Conservation (phyloP, 1,140 invertebrate genomes). For the Cherax quadricarinatus region DNA sequence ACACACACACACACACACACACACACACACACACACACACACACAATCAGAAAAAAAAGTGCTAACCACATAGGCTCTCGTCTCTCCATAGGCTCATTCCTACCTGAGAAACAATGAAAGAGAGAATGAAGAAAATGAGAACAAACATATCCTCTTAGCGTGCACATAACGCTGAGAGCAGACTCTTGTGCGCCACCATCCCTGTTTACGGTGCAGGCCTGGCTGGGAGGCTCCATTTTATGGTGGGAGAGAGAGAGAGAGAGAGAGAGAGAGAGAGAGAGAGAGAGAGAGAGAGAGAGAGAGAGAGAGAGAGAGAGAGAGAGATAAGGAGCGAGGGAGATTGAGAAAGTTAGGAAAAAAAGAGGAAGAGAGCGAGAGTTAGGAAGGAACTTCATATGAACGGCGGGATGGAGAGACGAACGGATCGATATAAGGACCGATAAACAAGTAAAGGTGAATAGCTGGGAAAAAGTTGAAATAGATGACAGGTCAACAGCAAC, state of each 20-base stretch:
- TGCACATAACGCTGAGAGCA: not conserved
- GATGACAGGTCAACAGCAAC: too few relatives aligned
- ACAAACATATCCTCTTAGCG: not conserved
- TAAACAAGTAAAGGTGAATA: not conserved
- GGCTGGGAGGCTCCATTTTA: not conserved
- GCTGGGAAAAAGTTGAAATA: not conserved
- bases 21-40: too few relatives aligned
- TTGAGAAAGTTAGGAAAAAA: not conserved
- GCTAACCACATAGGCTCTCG: not conserved
- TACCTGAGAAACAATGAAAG: not conserved
- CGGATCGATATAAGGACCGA: too few relatives aligned
- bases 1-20: too few relatives aligned
- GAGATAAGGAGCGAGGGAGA: not conserved
- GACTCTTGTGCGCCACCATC: not conserved
- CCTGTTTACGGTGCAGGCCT: not conserved
- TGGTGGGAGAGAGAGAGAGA: constrained; percentile 20
- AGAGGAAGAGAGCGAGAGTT: not conserved
- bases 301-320: not conserved
- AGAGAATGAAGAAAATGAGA: not conserved
- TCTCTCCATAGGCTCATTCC: not conserved
- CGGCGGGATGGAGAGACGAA: too few relatives aligned
- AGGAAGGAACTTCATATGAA: not conserved
- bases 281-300: constrained; percentile 2
- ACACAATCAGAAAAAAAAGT: too few relatives aligned
- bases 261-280: constrained; percentile 10